Evolutionary conservation across 2,113 vertebrate species (phyloP).

Genomic region (Bubo blakistoni): DNA sequence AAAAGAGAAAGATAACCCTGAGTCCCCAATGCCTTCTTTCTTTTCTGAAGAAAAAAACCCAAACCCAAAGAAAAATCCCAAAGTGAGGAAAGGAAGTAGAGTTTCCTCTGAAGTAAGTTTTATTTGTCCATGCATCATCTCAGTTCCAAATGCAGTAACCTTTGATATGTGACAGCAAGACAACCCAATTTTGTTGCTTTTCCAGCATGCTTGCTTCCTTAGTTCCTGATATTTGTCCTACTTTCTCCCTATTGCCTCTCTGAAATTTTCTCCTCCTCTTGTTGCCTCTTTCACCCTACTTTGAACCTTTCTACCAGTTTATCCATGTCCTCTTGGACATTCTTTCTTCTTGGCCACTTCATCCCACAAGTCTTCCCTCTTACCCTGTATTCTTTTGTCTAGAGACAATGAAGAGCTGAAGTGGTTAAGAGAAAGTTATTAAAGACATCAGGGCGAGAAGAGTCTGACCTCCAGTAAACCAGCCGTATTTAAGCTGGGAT

Average conservation of each 20-base stretch:
- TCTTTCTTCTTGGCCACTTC: background rate
- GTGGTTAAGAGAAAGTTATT: background rate
- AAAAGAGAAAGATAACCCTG: background rate
- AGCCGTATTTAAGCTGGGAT: conserved; percentile 22
- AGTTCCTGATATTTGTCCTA: background rate
- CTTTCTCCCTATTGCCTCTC: background rate
- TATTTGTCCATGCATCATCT: background rate
- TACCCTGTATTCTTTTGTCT: background rate
- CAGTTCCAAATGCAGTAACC: background rate
- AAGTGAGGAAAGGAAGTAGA: background rate
- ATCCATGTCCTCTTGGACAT: background rate
- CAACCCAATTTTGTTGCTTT: background rate
- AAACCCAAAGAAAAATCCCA: background rate
- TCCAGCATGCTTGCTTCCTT: background rate
- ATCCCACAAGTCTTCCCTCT: background rate
- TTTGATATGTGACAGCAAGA: background rate
- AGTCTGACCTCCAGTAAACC: conserved; percentile 4
- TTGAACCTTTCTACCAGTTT: background rate
- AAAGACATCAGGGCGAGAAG: background rate
- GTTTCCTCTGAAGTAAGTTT: background rate
- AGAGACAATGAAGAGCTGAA: background rate
- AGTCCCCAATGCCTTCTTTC: background rate
- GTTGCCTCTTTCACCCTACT: background rate
- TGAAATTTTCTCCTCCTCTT: background rate
- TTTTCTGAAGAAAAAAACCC: background rate